Conservation (phyloP, 2,113 vertebrate genomes). For the Bubo scandiacus region DNA sequence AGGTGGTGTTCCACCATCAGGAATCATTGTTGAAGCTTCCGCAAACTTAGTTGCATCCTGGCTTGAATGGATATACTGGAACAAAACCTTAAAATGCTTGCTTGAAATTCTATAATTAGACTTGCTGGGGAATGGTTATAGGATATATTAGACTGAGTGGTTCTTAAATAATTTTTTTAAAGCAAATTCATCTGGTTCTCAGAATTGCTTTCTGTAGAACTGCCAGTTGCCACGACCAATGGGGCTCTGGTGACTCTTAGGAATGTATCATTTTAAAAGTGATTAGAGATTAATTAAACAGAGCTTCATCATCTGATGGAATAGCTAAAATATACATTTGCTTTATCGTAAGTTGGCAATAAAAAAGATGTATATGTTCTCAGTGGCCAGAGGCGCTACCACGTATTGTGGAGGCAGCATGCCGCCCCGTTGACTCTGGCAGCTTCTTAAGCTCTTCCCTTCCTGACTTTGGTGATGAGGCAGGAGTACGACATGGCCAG, state of each 20-base stretch:
- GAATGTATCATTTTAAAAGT: neutral
- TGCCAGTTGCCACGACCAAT: neutral
- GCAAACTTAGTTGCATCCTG: neutral
- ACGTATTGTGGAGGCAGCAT: accelerated
- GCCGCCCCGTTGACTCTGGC: accelerated
- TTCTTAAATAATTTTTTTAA: neutral
- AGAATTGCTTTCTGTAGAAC: neutral
- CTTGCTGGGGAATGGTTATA: neutral
- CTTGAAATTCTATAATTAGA: neutral
- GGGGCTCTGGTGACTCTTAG: neutral
- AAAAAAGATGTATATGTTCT: neutral
- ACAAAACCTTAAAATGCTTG: neutral
- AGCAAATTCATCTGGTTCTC: neutral
- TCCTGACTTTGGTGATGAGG: neutral
- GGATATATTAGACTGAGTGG: neutral
- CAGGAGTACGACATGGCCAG: neutral
- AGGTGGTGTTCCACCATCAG: neutral
- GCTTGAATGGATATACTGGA: neutral
- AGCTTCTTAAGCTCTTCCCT: neutral
- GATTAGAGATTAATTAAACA: slow-evolving; percentile 5
- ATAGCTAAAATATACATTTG: neutral
- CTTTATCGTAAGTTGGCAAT: neutral
- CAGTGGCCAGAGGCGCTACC: accelerated
- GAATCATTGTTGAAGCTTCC: neutral
- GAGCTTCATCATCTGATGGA: neutral